Percentiles rank a stretch among this genome's conserved stretches.
Conservation (phyloP, 2,888 invertebrate genomes). For the Dendrolimus pini region DNA sequence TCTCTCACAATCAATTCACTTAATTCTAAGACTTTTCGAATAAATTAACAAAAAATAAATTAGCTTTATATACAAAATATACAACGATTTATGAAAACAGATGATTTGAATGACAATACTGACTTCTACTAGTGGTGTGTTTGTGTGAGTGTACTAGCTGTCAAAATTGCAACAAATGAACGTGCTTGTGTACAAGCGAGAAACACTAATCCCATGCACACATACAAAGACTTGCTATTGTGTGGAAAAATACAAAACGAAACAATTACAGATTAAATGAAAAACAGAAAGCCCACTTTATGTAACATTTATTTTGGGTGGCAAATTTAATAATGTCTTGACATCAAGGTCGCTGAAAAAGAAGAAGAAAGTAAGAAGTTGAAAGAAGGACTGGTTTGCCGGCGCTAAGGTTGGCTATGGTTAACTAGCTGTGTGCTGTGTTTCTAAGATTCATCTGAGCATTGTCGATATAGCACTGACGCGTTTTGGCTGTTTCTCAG, state of each 20-base stretch:
- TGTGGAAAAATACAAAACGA: constrained; percentile 17
- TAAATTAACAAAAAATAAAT: constrained; percentile 54
- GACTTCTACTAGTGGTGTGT: constrained; percentile 31
- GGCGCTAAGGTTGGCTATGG: too few species aligned
- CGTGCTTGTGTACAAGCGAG: constrained; percentile 1
- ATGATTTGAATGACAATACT: constrained; percentile 61
- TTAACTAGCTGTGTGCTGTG: too few species aligned
- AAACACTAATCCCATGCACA: constrained; percentile 8
- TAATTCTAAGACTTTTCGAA: constrained; percentile 34
- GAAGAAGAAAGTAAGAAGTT: too few species aligned
- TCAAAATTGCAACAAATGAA: constrained; percentile 6
- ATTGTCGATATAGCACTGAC: too few species aligned
- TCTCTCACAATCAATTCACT: constrained; percentile 29
- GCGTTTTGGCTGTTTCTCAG: too few species aligned
- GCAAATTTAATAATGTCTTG: too few species aligned
- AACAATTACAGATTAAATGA: constrained; percentile 3
- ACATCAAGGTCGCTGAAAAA: too few species aligned
- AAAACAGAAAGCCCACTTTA: not conserved
- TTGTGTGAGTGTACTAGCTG: constrained; percentile 21
- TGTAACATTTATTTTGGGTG: not conserved
- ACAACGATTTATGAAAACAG: constrained; percentile 65
- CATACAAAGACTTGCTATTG: constrained; percentile 11
- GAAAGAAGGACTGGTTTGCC: too few species aligned
- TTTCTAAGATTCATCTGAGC: too few species aligned
- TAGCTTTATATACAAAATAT: constrained; percentile 63